These are phyloP conservation scores for Gymnogyps californianus DNA, from an alignment of 2,113 vertebrate genomes.

Conservation along the genomic window DNA sequence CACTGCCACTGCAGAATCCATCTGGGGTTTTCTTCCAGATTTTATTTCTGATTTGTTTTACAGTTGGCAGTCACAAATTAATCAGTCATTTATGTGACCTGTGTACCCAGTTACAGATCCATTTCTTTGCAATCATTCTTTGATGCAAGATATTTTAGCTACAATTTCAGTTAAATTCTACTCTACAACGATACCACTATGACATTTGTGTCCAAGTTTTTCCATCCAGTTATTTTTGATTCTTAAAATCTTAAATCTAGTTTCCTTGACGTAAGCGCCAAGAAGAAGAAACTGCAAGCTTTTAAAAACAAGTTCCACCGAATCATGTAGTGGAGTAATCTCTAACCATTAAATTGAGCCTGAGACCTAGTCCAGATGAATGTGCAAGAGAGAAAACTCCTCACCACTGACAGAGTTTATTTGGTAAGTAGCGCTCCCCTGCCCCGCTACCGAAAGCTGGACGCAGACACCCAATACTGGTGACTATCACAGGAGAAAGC, in stretches of 20 bases:
- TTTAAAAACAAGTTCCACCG: not conserved
- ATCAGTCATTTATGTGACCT: not conserved
- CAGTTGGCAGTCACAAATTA: not conserved
- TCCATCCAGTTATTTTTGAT: not conserved
- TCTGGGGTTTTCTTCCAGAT: not conserved
- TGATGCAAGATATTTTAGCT: not conserved
- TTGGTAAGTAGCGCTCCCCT: not conserved
- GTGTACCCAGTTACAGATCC: not conserved
- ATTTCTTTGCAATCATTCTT: not conserved
- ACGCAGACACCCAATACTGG: not conserved
- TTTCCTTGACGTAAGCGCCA: not conserved
- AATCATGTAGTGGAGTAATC: not conserved
- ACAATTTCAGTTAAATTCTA: not conserved
- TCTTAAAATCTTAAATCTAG: not conserved
- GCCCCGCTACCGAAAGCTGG: accelerated
- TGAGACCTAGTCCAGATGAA: not conserved
- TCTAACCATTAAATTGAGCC: not conserved
- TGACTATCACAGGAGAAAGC: not conserved
- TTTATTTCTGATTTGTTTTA: not conserved
- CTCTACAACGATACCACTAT: not conserved
- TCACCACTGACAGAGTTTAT: not conserved
- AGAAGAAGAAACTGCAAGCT: not conserved
- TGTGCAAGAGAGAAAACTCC: not conserved
- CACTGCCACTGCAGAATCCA: not conserved
- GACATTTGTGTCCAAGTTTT: accelerated